Base-by-base conservation (phyloP, 1,140 invertebrate species). In the Contarinia nasturtii region DNA sequence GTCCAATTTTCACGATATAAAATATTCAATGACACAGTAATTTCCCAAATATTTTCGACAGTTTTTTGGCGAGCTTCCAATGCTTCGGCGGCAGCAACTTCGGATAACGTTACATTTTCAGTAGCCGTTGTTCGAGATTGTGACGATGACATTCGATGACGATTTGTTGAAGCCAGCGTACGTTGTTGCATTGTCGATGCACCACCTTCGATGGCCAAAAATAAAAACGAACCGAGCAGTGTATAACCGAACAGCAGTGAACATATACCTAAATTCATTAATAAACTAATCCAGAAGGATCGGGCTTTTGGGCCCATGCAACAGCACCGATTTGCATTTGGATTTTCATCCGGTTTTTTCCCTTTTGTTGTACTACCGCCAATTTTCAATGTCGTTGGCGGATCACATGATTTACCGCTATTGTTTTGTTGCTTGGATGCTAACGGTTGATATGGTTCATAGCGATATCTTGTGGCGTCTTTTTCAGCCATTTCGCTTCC, bases 1-100 rank as follows among this genome's bases (percentile, higher is more conserved):
- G 90, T 94, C 90, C 89, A 95, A 64, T 95, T 95, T 60, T 92
- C 86, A 54, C 84, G 81, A 64, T 95, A 93, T 12, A 95, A 71
- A 55, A 94, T 91, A 64, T 94, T 94, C 44, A 95, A 70, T 45
- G 79, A 83, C 52, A 89, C 86, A 12, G 92, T 95, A 41, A 94
- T 91, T 57, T 91, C 83, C 92, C 91, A 96, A 52, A 95, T 85
- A 58, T 81, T 86, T 60, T 86, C 82, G 8, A 89, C 84, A 11
- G 83, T 85, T 52, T 76, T 75, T 7, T 77, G 73, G 51, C 83
- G 69, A 1, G 77, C 76, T 50, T 83, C 50, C 51, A 53, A 50
- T 59, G 48, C 45, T 49, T 48, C 48, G 56, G 54, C 47, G 57
- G 59, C 11, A 38, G 54, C 48, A 48, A 43, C 51, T 48, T 50